These are phyloP conservation scores for Helostoma temminkii DNA, from an alignment of 2,797 vertebrate genomes.

Conservation along the genomic window DNA sequence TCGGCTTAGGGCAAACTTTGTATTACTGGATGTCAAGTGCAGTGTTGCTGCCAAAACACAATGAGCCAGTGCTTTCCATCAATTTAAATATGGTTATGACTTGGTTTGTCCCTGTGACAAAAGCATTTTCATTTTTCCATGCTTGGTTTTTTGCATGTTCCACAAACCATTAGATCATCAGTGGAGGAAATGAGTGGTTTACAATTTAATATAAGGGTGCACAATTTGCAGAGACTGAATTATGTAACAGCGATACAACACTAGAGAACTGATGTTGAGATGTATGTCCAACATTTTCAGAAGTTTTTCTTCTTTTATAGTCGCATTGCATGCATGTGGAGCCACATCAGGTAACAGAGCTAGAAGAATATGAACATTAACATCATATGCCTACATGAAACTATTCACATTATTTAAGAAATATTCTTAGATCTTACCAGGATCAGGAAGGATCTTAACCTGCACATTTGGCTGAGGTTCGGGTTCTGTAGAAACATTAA, in stretches of 20 bases:
- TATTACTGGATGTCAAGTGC: slow-evolving; percentile 15
- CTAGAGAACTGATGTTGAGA: slow-evolving; percentile 1
- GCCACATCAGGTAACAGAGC: not conserved
- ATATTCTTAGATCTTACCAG: slow-evolving; percentile 67
- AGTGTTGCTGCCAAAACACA: slow-evolving; percentile 42
- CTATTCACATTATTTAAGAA: not conserved
- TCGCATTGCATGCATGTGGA: not conserved
- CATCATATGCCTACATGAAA: not conserved
- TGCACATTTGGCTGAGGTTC: slow-evolving; percentile 58
- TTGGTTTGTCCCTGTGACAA: slow-evolving; percentile 52
- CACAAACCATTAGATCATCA: slow-evolving; percentile 38
- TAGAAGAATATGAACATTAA: not conserved
- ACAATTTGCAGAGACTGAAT: slow-evolving; percentile 34
- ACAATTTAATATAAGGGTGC: slow-evolving; percentile 54
- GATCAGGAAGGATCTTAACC: slow-evolving; percentile 58
- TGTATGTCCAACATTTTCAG: not conserved
- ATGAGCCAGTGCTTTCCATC: slow-evolving; percentile 60
- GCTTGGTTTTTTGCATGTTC: slow-evolving; percentile 40
- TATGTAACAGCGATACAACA: slow-evolving; percentile 30
- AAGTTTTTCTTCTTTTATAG: slow-evolving; percentile 4
- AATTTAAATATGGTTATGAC: slow-evolving; percentile 49
- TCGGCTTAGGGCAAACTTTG: slow-evolving; percentile 14
- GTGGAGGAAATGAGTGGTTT: slow-evolving; percentile 20
- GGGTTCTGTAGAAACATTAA: slow-evolving; percentile 53
- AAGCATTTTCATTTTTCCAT: slow-evolving; percentile 53